A percentile compares a stretch with the other conserved stretches of the same genome.
phyloP scores from a whole-genome alignment of 2,888 invertebrate genomes.

The Oscheius sp. region DNA sequence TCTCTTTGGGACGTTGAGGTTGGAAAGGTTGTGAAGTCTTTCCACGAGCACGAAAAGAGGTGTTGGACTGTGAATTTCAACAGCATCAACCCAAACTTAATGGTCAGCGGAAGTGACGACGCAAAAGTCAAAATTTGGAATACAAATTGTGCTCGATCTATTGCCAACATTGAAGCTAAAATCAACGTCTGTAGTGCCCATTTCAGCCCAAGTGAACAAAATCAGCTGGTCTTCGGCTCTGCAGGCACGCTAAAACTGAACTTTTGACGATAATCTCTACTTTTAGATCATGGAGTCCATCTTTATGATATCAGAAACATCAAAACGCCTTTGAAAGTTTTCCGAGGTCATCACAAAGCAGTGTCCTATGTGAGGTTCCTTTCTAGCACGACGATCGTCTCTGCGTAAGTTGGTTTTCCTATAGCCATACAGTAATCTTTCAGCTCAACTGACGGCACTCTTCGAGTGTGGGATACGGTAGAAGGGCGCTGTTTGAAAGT shows the following conservation, averaged over 20 bases:
- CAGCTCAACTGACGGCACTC: constrained; percentile 85
- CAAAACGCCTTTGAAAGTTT: constrained; percentile 82
- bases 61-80: constrained; percentile 97
- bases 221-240: constrained; percentile 93
- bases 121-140: constrained; percentile 91
- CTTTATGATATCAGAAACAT: constrained; percentile 90
- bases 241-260: constrained; percentile 75
- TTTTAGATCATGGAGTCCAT: constrained; percentile 87
- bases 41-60: constrained; percentile 90
- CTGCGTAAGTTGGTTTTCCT: constrained; percentile 75
- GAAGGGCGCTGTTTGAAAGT: constrained; percentile 77
- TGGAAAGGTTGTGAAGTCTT: constrained; percentile 67
- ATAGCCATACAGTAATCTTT: not conserved
- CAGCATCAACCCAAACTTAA: constrained; percentile 84
- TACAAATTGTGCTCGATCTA: constrained; percentile 84
- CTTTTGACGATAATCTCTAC: not conserved
- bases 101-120: constrained; percentile 92
- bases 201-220: constrained; percentile 84
- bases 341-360: constrained; percentile 89
- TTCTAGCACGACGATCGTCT: constrained; percentile 84
- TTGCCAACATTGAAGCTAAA: constrained; percentile 88
- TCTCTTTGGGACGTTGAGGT: constrained; percentile 86
- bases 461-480: constrained; percentile 86
- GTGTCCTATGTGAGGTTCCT: constrained; percentile 93
- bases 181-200: constrained; percentile 97